phyloP scores from a whole-genome alignment of 2,888 invertebrate genomes.

The Lasioglossum marginatum region DNA sequence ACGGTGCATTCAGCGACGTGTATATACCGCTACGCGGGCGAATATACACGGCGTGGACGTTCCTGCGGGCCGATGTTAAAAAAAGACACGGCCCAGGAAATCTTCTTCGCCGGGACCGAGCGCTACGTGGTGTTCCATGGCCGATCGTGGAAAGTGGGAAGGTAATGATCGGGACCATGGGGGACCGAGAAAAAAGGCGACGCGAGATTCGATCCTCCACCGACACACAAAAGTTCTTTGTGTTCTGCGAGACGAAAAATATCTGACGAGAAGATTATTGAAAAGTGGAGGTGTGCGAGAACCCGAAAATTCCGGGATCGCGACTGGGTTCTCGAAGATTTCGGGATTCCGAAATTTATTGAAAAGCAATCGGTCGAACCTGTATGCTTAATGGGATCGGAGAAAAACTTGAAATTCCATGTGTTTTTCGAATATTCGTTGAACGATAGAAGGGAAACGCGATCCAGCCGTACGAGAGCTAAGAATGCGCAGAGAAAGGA shows the following conservation, averaged over 20 bases:
- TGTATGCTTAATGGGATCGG: not conserved
- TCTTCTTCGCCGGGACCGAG: conserved; percentile 44
- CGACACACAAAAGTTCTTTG: conserved; percentile 13
- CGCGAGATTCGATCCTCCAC: not conserved
- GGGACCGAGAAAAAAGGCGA: not conserved
- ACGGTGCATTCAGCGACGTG: conserved; percentile 69
- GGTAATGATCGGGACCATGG: conserved; percentile 41
- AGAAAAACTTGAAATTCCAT: not conserved
- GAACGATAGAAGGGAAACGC: not conserved
- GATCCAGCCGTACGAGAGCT: not conserved
- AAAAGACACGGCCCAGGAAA: conserved; percentile 65
- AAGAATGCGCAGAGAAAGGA: not conserved
- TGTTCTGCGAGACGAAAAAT: not conserved
- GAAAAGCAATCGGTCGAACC: not conserved
- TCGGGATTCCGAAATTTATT: not conserved
- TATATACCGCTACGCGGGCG: conserved; percentile 71
- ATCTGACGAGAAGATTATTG: not conserved
- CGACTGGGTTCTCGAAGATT: not conserved
- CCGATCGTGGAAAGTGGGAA: conserved; percentile 13
- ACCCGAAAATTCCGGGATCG: not conserved
- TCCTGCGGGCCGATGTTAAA: conserved; percentile 52
- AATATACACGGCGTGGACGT: conserved; percentile 65
- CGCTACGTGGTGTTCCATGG: conserved; percentile 46
- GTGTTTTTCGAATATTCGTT: not conserved
- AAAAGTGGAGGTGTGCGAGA: not conserved